A percentile compares a stretch with the other conserved stretches of the same genome.
These are phyloP conservation scores for Otolemur garnettii DNA, from an alignment of 2,113 vertebrate species.

Conservation along the genomic window DNA sequence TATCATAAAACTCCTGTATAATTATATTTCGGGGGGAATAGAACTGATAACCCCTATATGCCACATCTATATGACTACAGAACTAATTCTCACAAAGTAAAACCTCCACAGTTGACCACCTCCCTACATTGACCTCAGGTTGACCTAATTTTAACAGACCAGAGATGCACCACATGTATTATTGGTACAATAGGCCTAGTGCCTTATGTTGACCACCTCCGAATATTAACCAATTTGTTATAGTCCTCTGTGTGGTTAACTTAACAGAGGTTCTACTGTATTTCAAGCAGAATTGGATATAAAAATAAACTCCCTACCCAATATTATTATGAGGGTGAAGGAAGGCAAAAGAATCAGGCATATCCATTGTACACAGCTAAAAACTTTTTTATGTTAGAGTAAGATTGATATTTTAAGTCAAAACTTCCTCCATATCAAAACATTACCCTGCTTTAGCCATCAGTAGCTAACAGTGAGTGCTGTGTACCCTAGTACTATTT, in stretches of 20 bases:
- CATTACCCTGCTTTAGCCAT: background rate
- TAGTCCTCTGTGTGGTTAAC: no score
- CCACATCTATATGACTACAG: background rate
- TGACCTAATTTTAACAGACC: no score
- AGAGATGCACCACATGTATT: no score
- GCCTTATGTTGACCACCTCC: no score
- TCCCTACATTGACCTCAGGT: no score
- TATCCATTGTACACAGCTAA: background rate
- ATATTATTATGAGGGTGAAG: background rate
- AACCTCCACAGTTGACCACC: no score
- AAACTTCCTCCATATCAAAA: background rate
- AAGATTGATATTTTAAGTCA: background rate
- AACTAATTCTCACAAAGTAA: constrained; percentile 9
- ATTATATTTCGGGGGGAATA: background rate
- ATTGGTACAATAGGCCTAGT: no score
- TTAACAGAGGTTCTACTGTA: background rate
- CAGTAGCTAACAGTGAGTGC: background rate
- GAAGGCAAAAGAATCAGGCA: background rate
- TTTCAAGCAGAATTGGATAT: background rate
- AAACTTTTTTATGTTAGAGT: background rate
- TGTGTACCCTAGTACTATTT: background rate
- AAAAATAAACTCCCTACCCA: background rate
- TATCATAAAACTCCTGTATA: constrained; percentile 13
- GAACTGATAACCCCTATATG: background rate
- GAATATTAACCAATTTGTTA: no score